Percentiles rank a stretch among this genome's conserved stretches.
These are phyloP conservation scores for Paradoxurus hermaphroditus DNA, from an alignment of 2,113 vertebrate genomes.

Conservation along the genomic window DNA sequence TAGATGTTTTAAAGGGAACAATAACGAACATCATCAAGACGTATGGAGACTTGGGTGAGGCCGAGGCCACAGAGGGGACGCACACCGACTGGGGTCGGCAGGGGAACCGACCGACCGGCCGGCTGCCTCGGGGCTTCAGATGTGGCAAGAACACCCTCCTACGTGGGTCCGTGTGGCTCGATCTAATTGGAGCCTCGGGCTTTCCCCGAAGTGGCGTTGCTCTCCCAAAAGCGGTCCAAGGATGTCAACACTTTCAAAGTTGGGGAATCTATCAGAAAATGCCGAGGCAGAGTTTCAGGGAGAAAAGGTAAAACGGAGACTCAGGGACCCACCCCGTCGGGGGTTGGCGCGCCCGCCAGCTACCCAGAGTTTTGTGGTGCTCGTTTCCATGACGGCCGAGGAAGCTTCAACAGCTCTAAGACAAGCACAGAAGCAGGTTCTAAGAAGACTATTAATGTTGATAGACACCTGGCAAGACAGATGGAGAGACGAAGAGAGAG, in stretches of 20 bases:
- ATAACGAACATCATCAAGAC: neutral
- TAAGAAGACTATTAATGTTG: too few species aligned
- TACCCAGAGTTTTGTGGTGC: accelerated
- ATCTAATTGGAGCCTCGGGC: accelerated
- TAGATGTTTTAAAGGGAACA: neutral
- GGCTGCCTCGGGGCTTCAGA: neutral
- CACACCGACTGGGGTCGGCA: neutral
- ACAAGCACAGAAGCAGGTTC: neutral
- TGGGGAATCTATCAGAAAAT: neutral
- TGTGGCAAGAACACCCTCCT: neutral
- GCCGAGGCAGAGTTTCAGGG: accelerated
- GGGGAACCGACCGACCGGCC: neutral
- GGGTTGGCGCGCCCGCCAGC: neutral
- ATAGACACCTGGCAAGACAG: neutral
- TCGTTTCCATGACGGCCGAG: accelerated
- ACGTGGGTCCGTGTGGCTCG: accelerated
- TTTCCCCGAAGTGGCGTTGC: neutral
- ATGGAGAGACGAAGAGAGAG: neutral
- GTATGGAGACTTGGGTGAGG: accelerated
- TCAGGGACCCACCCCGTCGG: accelerated
- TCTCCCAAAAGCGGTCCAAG: neutral
- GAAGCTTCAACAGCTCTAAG: neutral
- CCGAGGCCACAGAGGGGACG: neutral
- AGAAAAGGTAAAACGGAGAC: accelerated
- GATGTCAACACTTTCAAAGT: neutral